Base-by-base conservation (phyloP, 2,113 vertebrate species). In the Engraulis encrasicolus region DNA sequence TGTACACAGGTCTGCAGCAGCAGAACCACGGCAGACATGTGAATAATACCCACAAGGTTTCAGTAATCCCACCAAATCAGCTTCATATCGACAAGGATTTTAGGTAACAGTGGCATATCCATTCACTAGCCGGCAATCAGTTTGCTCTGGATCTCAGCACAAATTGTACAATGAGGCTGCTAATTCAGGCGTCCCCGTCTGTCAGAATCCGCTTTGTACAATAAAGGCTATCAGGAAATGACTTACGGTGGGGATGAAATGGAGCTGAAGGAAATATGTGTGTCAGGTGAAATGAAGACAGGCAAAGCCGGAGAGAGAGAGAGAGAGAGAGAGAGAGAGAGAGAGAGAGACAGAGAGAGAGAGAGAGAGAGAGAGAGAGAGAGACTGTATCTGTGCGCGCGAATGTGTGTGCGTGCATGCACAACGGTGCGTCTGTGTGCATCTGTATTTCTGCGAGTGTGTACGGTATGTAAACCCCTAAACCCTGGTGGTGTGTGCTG, bases 271-370 rank as follows among this genome's bases (percentile, higher is more conserved):
- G 66, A 74, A 74, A n/a, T n/a, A n/a, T 74, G 9, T 45, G 40
- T 77, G 71, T 36, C 17, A 37, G 14, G 34, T 85, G 66, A 38
- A 78, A 54, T 78, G 36, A 31, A 49, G 80, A 78, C n/a, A n/a
- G n/a, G n/a, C n/a, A 88, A 89, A 84, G 81, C 79, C 79, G 14
- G 36, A 27, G 6, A 74, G 37, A 78, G 52, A 54, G 0, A 52
- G 50, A 34, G 9, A 34, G 27, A 71, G 23, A 34, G 12, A 71
- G 23, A 15, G 61, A 71, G 27, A 71, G 61, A 23, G 14, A 34
- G 61, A 31, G 61, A 34, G 61, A 71, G 12, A 6, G 50, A 4
- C 17, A 15, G 50, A 18, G 50, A 18, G 50, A n/a, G n/a, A n/a
- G n/a, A n/a, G n/a, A n/a, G n/a, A 3, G 50, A 4, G 50, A 15